These are phyloP conservation scores for Troides aeacus DNA, from an alignment of 2,888 invertebrate species.

Conservation along the genomic window DNA sequence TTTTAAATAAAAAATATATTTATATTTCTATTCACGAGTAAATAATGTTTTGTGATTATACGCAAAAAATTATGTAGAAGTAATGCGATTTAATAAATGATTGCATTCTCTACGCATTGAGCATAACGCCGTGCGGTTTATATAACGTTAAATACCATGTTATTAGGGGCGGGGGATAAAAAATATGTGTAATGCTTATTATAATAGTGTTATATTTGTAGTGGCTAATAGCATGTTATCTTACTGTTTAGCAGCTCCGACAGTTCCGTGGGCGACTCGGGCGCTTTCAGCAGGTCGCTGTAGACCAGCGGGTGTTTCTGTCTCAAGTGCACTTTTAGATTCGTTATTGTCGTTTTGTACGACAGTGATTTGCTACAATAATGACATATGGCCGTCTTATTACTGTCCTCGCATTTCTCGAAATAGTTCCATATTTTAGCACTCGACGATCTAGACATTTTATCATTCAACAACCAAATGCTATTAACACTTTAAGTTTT, in stretches of 20 bases:
- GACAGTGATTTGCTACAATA: conserved; percentile 31
- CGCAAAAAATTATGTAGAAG: no score
- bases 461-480: not conserved
- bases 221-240: not conserved
- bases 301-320: conserved; percentile 27
- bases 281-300: conserved; percentile 10
- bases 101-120: no score
- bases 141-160: no score
- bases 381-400: conserved; percentile 19
- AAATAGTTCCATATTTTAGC: conserved; percentile 26
- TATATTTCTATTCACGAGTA: no score
- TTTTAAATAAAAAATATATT: no score
- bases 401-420: conserved; percentile 31
- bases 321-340: conserved; percentile 34
- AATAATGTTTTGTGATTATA: no score
- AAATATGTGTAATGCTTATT: no score
- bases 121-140: no score
- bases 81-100: no score
- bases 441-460: conserved; percentile 16
- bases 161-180: no score
- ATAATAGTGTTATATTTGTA: no score
- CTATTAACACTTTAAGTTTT: not conserved
- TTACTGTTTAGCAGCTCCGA: conserved; percentile 21
- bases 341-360: conserved; percentile 33
- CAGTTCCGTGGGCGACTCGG: conserved; percentile 8